phyloP scores from a whole-genome alignment of 2,888 invertebrate species.

The Tiliacea aurago region DNA sequence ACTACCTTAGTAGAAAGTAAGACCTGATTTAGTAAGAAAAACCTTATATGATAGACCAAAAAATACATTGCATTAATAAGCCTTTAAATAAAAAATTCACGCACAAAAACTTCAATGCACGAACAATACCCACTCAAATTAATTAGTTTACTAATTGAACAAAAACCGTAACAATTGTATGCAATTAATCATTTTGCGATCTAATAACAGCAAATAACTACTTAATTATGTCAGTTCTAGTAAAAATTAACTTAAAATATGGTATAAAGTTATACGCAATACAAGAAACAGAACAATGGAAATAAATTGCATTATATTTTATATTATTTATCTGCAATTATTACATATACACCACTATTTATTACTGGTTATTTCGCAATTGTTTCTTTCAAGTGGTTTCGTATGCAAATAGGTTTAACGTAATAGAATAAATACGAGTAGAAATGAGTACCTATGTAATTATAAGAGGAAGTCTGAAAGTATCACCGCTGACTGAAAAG shows the following conservation, averaged over 20 bases:
- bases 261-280: neutral
- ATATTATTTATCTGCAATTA: constrained; percentile 37
- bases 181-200: constrained; percentile 14
- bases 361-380: constrained; percentile 11
- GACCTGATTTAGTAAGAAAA: neutral
- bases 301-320: constrained; percentile 28
- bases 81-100: neutral
- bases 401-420: neutral
- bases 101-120: neutral
- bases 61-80: neutral
- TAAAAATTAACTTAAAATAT: constrained; percentile 29
- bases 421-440: neutral
- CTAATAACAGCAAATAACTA: constrained; percentile 22
- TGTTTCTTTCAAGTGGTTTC: constrained; percentile 9
- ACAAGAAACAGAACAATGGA: constrained; percentile 15
- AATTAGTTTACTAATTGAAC: constrained; percentile 17
- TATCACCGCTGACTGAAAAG: too few relatives aligned
- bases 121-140: constrained; percentile 19
- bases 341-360: constrained; percentile 14
- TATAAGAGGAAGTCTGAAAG: too few relatives aligned
- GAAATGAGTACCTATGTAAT: too few relatives aligned
- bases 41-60: neutral
- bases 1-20: neutral
- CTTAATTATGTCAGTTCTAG: constrained; percentile 28
- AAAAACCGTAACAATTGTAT: constrained; percentile 3